Base-by-base conservation (phyloP, 2,113 vertebrate genomes). In the Dicrurus megarhynchus region DNA sequence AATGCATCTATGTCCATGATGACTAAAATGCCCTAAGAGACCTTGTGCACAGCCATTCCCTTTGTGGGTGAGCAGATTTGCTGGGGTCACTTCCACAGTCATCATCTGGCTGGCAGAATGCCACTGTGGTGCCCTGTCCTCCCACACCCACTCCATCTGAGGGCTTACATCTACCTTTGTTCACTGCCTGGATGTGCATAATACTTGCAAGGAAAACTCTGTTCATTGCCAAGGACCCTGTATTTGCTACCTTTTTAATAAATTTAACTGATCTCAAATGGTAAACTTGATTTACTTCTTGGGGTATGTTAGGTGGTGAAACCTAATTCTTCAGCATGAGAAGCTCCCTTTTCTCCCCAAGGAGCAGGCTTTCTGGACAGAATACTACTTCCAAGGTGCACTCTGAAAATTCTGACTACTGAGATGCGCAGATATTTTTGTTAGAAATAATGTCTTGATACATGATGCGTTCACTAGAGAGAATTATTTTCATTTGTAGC, bases 61-160 rank as follows among this genome's bases (percentile, higher is more conserved):
- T 65, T 46, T 53, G 50, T 1, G 1, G 17, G 27, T 30, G 7
- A 16, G 63, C 18, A 49, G 21, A 42, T 80, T 74, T 74, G 18
- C 68, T 30, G 30, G 28, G 30, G 47, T 90, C 42, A 50, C 27
- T 70, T 85, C 53, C 67, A 23, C 11, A 27, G 41, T 17, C 32
- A 46, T 37, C 16, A 5, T 24, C 24, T 35, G 61, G 5, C 56
- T 86, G 71, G n/a, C 64, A 92, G 32, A 49, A 61, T 1, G 6
- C 16, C 3, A 0, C 61, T 0, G 0, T 0, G 0, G 7, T 33
- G 49, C n/a, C 42, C 26, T 65, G 37, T 76, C 41, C 37, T 53
- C 19, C 39, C 9, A 8, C 44, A 49, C 7, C n/a, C 26, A 15
- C 70, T 76, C 77, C 53, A 85, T 32, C 37, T 44, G 53, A 56